Percentiles rank a stretch among this genome's conserved stretches.
Evolutionary conservation across 2,113 vertebrate genomes (phyloP).

Genomic region (Stigmatopora argus): DNA sequence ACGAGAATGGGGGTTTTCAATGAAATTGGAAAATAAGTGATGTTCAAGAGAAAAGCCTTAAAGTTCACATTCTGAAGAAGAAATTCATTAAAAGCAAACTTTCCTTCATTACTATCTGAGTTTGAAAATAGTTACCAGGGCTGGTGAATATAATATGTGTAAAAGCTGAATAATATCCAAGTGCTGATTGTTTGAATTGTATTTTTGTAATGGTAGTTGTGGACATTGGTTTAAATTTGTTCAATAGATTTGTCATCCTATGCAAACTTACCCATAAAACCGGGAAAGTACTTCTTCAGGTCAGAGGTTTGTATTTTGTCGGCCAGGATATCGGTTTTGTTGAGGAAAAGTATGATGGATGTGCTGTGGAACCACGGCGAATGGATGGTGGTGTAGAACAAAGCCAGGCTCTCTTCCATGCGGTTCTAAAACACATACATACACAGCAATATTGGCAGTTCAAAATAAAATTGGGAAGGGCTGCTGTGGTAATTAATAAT

Average conservation of each 20-base stretch:
- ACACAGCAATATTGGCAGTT: conserved; percentile 1
- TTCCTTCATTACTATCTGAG: too few relatives aligned
- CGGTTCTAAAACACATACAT: conserved; percentile 72
- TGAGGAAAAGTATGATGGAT: conserved; percentile 88
- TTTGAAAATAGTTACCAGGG: too few relatives aligned
- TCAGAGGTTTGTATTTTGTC: conserved; percentile 83
- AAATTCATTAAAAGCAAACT: too few relatives aligned
- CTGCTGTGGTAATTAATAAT: background rate
- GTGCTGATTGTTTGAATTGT: too few relatives aligned
- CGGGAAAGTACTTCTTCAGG: conserved; percentile 76
- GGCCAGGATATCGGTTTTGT: conserved; percentile 85
- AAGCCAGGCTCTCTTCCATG: conserved; percentile 83
- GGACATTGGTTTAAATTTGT: too few relatives aligned
- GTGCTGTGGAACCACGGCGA: conserved; percentile 79
- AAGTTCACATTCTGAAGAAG: too few relatives aligned
- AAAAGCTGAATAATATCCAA: too few relatives aligned
- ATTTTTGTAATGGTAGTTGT: too few relatives aligned
- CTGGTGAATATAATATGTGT: too few relatives aligned
- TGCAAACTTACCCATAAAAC: conserved; percentile 69
- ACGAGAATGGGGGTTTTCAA: background rate
- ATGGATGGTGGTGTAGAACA: conserved; percentile 85
- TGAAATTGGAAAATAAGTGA: background rate
- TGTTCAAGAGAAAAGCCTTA: background rate
- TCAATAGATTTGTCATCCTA: background rate
- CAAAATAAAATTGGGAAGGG: background rate